phyloP scores from a whole-genome alignment of 2,113 vertebrate species.

The Silurus asotus region DNA sequence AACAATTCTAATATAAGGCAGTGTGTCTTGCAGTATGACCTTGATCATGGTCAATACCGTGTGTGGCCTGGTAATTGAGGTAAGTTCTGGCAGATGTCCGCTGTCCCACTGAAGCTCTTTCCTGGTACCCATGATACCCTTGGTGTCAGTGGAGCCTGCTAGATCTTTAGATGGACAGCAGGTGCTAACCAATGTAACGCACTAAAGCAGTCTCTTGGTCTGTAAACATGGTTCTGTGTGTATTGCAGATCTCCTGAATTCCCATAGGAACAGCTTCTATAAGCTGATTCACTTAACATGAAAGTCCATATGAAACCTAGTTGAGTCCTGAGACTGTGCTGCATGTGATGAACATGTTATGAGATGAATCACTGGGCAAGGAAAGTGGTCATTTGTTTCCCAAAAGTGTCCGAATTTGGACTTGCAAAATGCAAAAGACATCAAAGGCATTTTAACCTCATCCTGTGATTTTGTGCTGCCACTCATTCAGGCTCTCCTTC shows the following conservation, averaged over 20 bases:
- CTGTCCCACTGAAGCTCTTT: conserved; percentile 38
- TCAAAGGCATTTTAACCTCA: conserved; percentile 50
- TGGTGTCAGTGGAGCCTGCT: conserved; percentile 3
- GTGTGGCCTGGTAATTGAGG: conserved; percentile 26
- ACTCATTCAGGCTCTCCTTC: conserved; percentile 43
- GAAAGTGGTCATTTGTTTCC: conserved; percentile 11
- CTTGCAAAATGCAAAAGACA: conserved; percentile 23
- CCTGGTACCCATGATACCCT: conserved; percentile 35
- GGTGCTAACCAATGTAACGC: conserved; percentile 49
- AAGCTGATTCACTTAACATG: conserved; percentile 27
- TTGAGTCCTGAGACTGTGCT: not conserved
- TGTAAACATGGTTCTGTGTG: conserved; percentile 10
- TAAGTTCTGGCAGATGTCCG: conserved; percentile 24
- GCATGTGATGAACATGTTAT: conserved; percentile 18
- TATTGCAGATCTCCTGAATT: conserved; percentile 14
- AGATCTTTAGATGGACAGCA: conserved; percentile 28
- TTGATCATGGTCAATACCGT: conserved; percentile 33
- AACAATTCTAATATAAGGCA: not conserved
- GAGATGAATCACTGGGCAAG: conserved; percentile 1
- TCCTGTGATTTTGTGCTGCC: conserved; percentile 45
- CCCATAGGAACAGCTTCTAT: conserved; percentile 25
- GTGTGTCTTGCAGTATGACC: conserved; percentile 13
- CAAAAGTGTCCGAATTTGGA: conserved; percentile 32
- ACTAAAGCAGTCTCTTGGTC: conserved; percentile 33
- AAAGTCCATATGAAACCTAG: not conserved